Evolutionary conservation across 2,888 invertebrate genomes (phyloP).

Genomic region (Xanthorhoe designata): DNA sequence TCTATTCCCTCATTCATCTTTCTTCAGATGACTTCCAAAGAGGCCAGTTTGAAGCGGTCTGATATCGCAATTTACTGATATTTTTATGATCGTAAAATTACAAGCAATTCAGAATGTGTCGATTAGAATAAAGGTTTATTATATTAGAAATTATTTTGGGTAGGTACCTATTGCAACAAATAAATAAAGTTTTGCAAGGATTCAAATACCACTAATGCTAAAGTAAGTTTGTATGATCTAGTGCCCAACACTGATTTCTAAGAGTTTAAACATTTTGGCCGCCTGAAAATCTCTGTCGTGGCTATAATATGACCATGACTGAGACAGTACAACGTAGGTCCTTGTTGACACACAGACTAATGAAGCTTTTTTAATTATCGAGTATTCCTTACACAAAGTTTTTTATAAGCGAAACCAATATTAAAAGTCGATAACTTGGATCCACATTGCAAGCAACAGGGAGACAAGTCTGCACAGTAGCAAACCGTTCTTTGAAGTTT

Average conservation of each 20-base stretch:
- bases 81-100: background rate
- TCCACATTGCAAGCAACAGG: conserved; percentile 18
- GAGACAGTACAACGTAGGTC: too few species aligned
- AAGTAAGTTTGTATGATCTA: too few species aligned
- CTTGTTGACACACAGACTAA: too few species aligned
- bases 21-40: background rate
- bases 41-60: background rate
- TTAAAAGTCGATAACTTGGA: conserved; percentile 26
- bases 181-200: too few species aligned
- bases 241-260: too few species aligned
- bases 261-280: background rate
- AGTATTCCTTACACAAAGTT: too few species aligned
- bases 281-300: too few species aligned
- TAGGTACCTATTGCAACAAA: too few species aligned
- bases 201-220: too few species aligned
- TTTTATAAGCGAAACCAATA: background rate
- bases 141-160: too few species aligned
- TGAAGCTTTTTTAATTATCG: too few species aligned
- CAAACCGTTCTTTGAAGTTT: conserved; percentile 52
- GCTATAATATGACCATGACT: too few species aligned
- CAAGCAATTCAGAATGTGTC: background rate
- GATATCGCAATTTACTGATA: background rate
- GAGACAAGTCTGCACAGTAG: conserved; percentile 47
- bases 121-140: background rate
- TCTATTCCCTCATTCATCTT: background rate